Evolutionary conservation across 2,113 vertebrate species (phyloP), one percentile per base, ranked within the genome.

Genomic region (Alexandromys fortis): DNA sequence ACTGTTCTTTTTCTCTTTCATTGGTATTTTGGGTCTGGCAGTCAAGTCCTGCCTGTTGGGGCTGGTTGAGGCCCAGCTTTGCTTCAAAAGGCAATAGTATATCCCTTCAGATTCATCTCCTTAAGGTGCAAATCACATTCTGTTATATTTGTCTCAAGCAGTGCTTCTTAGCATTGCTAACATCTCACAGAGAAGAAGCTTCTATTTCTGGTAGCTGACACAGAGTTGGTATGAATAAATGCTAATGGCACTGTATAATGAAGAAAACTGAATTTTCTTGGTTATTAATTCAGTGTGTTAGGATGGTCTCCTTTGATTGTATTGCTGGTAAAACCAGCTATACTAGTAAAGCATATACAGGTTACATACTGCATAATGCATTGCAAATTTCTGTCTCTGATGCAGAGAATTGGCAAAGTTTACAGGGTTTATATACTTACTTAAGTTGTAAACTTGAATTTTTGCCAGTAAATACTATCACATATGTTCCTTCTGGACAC

Each of bases 201-300:
- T 87, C 47, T 90, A n/a, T 81, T 96, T 95, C 61, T 86, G 70
- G 22, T 86, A 52, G 26, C 33, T 77, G 11, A 4, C 49, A 11
- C 22, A 35, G 68, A 78, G 73, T 86, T 58, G 12, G 21, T 91
- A 58, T 22, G 55, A 90, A 45, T 55, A 77, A n/a, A 92, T 70
- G 47, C 47, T 76, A 22, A 28, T n/a, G 28, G 76, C 83, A 87
- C 96, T 45, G 33, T 16, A 88, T 82, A 70, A 79, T 38, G 55
- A 92, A 88, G 49, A 92, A 67, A 58, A 61, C 16, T n/a, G 17
- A 58, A 68, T 52, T 83, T 75, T 30, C 4, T 70, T 61, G 38
- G 72, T 76, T 81, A 72, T 95, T 91, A 87, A 81, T 96, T 91
- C 79, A 85, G 6, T 86, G 12, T 94, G 49, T 86, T 81, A 72